Evolutionary conservation across 2,797 vertebrate genomes (phyloP), one percentile per base, ranked within the genome.

Genomic region (Melopsittacus undulatus): DNA sequence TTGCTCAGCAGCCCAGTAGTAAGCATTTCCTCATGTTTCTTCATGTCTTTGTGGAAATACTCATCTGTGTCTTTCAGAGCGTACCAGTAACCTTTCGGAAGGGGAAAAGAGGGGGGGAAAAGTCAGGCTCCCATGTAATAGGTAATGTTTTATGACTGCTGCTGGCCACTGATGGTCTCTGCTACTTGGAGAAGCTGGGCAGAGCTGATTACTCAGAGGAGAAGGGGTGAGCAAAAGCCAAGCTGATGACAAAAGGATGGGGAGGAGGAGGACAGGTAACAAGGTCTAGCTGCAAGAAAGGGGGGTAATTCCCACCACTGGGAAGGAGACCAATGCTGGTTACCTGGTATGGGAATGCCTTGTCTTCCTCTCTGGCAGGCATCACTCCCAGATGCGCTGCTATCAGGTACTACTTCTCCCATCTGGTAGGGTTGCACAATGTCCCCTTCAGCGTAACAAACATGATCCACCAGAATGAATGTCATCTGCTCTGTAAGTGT

Each of bases 371-470:
- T 72, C 76, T 32, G 73, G 40, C 91, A 99, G 98, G 98, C 91
- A 98, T 99, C 10, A 97, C 98, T 23, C 98, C 98, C 67, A 98
- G 98, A 91, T 98, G 98, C 95, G 98, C 98, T 10, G 96, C 98
- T 30, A 98, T 99, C 85, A 99, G 98, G 97, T 98, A 99, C 96
- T 98, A 98, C 93, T 98, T 99, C 96, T 98, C 98, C 64, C 98
- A 99, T 89, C 98, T 98, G 29, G 98, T 98, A 94, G 96, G 97
- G 94, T 97, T 99, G 90, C 95, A 98, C 95, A 98, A 98, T 97
- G 97, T 99, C 95, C 98, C 98, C 16, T 98, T 99, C 94, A 99
- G 98, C 97, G 97, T 99, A 94, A 98, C 98, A 40, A 98, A 98
- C 91, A 98, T 97, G 79, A 99, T 99, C 87, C 98, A 98, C 54